These are phyloP conservation scores for Anoplolepis gracilipes DNA, from an alignment of 1,140 invertebrate species.

Conservation along the genomic window DNA sequence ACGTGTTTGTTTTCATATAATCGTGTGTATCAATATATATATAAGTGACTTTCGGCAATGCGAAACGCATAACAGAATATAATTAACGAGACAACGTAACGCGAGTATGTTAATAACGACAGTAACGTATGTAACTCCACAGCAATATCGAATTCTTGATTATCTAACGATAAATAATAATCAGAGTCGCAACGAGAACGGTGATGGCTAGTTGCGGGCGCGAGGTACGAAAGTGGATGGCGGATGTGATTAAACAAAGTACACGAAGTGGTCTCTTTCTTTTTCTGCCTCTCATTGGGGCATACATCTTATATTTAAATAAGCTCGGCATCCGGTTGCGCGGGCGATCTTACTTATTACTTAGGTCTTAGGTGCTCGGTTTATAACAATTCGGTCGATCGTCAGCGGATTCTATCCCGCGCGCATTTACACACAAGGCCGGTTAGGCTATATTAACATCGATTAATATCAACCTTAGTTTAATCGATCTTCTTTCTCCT, in stretches of 20 bases:
- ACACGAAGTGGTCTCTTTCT: conserved; percentile 28
- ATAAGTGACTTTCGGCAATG: conserved; percentile 65
- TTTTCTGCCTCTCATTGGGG: conserved; percentile 38
- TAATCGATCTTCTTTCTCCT: conserved; percentile 43
- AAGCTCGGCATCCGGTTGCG: conserved; percentile 52
- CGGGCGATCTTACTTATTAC: conserved; percentile 4
- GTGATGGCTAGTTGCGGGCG: conserved; percentile 66
- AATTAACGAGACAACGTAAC: conserved; percentile 78
- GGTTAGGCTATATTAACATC: conserved; percentile 37
- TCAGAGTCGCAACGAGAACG: conserved; percentile 69
- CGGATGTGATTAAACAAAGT: conserved; percentile 48
- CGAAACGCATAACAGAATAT: conserved; percentile 80
- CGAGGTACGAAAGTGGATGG: conserved; percentile 69
- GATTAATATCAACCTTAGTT: conserved; percentile 53
- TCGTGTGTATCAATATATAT: conserved; percentile 59
- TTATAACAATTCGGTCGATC: conserved; percentile 60
- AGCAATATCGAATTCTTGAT: conserved; percentile 74
- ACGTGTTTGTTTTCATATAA: conserved; percentile 23
- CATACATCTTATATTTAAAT: conserved; percentile 32
- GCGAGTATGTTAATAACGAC: conserved; percentile 77
- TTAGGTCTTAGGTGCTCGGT: not conserved
- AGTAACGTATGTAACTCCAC: conserved; percentile 77
- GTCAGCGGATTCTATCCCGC: conserved; percentile 46
- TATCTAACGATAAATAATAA: conserved; percentile 77
- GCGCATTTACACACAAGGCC: conserved; percentile 42